Evolutionary conservation across 2,797 vertebrate genomes (phyloP).

Genomic region (Myotis planiceps): DNA sequence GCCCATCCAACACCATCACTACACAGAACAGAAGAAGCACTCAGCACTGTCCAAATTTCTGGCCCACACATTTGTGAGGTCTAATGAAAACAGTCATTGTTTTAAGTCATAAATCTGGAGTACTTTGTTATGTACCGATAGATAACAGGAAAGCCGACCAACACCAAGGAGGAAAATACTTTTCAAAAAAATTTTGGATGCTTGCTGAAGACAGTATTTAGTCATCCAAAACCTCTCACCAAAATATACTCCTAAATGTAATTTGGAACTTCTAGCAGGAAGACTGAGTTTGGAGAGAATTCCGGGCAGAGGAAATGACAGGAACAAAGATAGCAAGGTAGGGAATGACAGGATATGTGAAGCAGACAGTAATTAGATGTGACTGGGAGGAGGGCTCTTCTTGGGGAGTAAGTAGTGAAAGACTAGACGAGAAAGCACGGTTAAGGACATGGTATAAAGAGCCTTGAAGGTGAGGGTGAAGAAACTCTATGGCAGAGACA

Average conservation of each 20-base stretch:
- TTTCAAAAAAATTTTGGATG: not conserved
- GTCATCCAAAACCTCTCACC: not conserved
- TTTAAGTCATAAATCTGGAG: not conserved
- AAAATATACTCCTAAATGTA: not conserved
- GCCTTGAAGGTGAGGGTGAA: not conserved
- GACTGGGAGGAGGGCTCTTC: not conserved
- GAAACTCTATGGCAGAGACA: not conserved
- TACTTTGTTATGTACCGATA: not conserved
- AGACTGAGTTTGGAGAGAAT: conserved; percentile 17
- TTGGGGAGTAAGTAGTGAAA: not conserved
- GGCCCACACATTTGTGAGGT: not conserved
- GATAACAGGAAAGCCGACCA: not conserved
- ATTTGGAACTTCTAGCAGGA: conserved; percentile 31
- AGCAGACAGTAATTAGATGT: not conserved
- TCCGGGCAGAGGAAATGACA: conserved; percentile 34
- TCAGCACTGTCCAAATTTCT: not conserved
- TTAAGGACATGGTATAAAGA: not conserved
- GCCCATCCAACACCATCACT: too few species aligned
- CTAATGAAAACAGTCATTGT: conserved; percentile 10
- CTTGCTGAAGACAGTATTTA: not conserved
- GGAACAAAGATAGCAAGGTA: not conserved
- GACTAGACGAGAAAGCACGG: not conserved
- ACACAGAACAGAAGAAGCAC: not conserved
- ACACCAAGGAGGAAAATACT: not conserved
- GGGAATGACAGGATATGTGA: not conserved